A percentile compares a stretch with the other conserved stretches of the same genome.
These are phyloP conservation scores for Drosophila aldrichi DNA, from an alignment of 2,888 invertebrate genomes.

Conservation along the genomic window DNA sequence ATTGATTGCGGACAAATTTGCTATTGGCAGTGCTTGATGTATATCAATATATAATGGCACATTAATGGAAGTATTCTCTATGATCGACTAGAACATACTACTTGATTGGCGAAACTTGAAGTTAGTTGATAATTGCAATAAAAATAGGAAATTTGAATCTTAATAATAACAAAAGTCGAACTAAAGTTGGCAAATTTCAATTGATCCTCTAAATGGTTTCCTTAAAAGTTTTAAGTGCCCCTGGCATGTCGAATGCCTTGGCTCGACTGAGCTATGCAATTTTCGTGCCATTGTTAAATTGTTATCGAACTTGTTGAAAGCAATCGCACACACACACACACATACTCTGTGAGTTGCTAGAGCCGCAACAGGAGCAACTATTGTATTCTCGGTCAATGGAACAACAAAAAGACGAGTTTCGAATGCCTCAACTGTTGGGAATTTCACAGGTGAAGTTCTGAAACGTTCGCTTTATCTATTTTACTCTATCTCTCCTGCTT, in stretches of 20 bases:
- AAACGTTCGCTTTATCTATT: constrained; percentile 4
- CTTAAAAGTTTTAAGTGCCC: constrained; percentile 20
- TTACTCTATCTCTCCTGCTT: neutral
- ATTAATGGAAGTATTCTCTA: neutral
- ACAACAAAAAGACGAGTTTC: constrained; percentile 17
- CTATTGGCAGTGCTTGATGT: neutral
- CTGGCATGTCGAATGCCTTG: constrained; percentile 20
- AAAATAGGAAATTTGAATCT: neutral
- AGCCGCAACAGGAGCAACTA: constrained; percentile 3
- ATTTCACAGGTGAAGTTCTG: constrained; percentile 43
- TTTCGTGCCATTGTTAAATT: constrained; percentile 30
- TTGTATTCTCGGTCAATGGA: constrained; percentile 26
- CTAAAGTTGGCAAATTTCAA: constrained; percentile 13
- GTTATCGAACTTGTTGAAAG: constrained; percentile 40
- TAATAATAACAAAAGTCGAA: constrained; percentile 5
- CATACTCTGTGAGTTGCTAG: constrained; percentile 3
- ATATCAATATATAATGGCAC: neutral
- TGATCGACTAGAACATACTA: neutral
- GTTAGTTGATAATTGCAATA: neutral
- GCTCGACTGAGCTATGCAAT: constrained; percentile 30
- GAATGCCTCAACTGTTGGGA: constrained; percentile 23
- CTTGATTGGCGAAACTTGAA: neutral
- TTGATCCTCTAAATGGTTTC: constrained; percentile 7
- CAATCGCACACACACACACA: constrained; percentile 1
- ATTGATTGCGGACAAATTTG: constrained; percentile 26